phyloP scores from a whole-genome alignment of 1,140 invertebrate species.

The Doryteuthis pealeii region DNA sequence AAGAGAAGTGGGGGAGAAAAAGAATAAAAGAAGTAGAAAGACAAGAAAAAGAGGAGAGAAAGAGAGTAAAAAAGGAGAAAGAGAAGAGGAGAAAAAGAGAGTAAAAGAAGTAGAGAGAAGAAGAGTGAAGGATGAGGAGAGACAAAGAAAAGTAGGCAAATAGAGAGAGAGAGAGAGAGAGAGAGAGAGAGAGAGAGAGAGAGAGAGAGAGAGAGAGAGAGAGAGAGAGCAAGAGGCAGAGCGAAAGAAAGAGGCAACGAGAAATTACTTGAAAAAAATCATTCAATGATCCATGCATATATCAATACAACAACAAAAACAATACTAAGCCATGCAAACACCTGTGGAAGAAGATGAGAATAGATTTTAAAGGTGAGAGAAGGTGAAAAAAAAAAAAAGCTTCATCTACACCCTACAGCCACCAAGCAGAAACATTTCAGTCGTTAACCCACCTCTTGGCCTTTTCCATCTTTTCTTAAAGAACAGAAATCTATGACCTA shows the following conservation, averaged over 20 bases:
- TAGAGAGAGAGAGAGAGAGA: not conserved
- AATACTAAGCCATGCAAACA: no score
- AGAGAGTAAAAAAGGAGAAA: not conserved
- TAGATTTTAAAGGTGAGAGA: not conserved
- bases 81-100: not conserved
- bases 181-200: not conserved
- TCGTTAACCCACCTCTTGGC: slow-evolving; percentile 7
- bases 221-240: not conserved
- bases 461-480: slow-evolving; percentile 15
- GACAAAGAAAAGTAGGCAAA: not conserved
- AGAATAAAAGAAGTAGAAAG: no score
- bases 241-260: no score
- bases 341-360: not conserved
- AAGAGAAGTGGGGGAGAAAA: no score
- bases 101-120: not conserved
- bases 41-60: no score
- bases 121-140: not conserved
- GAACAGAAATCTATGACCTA: slow-evolving; percentile 15
- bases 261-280: no score
- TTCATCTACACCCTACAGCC: not conserved
- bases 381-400: not conserved
- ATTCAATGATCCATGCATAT: no score
- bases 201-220: not conserved
- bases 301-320: no score
- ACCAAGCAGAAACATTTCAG: not conserved